Conservation (phyloP, 1,140 invertebrate genomes). For the Panagrolaimus sp. region DNA sequence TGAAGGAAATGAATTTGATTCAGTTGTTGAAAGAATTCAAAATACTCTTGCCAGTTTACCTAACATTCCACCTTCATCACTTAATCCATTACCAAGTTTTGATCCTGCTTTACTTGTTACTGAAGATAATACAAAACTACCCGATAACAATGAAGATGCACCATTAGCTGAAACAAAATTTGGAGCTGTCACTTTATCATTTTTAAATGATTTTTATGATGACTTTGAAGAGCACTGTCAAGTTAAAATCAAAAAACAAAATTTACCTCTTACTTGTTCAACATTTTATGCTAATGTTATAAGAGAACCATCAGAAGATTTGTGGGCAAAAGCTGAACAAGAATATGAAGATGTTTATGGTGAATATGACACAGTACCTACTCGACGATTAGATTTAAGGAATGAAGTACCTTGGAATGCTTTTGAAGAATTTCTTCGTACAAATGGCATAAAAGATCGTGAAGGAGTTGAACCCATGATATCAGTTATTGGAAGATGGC, state of each 20-base stretch:
- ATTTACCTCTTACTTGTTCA: neutral
- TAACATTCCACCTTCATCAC: neutral
- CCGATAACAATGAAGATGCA: neutral
- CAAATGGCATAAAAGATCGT: neutral
- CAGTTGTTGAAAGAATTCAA: neutral
- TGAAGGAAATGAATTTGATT: neutral
- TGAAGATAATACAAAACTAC: neutral
- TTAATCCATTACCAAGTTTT: neutral
- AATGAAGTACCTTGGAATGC: neutral
- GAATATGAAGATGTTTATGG: constrained; percentile 3
- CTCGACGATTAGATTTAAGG: neutral
- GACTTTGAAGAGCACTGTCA: neutral
- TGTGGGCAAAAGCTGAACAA: neutral
- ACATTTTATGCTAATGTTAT: neutral
- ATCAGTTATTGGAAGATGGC: neutral
- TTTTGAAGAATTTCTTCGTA: neutral
- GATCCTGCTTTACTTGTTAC: neutral
- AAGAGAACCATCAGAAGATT: neutral
- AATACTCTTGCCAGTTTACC: neutral
- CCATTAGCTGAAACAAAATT: neutral
- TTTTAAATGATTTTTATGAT: neutral
- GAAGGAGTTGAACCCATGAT: neutral
- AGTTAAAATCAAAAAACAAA: neutral
- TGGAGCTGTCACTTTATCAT: neutral
- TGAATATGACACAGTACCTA: neutral